A percentile compares a stretch with the other conserved stretches of the same genome.
Conservation (phyloP, 2,113 vertebrate genomes). For the Prietella phreatophila region DNA sequence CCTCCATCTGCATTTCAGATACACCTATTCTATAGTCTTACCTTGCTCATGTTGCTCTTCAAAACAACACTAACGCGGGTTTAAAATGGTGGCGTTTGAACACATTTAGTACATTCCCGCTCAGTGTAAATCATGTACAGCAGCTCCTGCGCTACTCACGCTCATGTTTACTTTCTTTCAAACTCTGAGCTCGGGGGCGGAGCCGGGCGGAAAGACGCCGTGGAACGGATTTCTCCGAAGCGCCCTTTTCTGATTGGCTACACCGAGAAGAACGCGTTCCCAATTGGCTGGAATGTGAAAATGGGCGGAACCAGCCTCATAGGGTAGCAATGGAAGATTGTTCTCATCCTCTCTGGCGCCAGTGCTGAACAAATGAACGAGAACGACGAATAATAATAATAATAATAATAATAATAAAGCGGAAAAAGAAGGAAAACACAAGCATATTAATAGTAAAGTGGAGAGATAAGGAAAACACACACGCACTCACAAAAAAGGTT, state of each 20-base stretch:
- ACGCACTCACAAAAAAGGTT: neutral
- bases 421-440: no score
- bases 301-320: conserved; percentile 4
- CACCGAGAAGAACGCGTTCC: neutral
- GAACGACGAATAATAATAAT: neutral
- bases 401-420: neutral
- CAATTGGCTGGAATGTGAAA: conserved; percentile 60
- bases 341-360: neutral
- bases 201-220: conserved; percentile 46
- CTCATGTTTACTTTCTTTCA: conserved; percentile 41
- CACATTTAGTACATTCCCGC: conserved; percentile 25
- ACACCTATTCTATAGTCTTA: neutral
- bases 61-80: conserved; percentile 21
- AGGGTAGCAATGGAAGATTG: conserved; percentile 3
- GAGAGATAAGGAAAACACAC: no score
- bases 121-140: neutral
- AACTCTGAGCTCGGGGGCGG: conserved; percentile 57
- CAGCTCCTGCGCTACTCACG: conserved; percentile 1
- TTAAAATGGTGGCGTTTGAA: neutral
- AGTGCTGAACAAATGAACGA: neutral
- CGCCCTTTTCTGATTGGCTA: conserved; percentile 33
- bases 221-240: conserved; percentile 57
- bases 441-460: neutral
- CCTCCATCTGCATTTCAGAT: neutral
- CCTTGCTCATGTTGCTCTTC: conserved; percentile 47